phyloP scores from a whole-genome alignment of 1,140 invertebrate genomes.

The Eufriesea mexicana region DNA sequence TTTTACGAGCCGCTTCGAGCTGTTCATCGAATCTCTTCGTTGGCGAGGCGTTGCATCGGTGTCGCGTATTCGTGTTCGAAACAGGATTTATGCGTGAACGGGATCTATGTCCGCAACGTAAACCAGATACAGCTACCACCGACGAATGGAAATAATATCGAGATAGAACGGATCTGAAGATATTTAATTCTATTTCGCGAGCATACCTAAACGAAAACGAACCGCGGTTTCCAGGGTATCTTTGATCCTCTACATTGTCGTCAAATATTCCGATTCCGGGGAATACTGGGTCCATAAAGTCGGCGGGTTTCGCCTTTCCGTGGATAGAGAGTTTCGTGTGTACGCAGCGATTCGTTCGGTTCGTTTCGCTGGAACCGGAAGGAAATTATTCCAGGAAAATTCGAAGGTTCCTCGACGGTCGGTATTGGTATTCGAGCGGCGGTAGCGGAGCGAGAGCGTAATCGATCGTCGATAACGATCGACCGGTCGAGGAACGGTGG shows the following conservation, averaged over 20 bases:
- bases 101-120: not conserved
- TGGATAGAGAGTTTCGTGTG: not conserved
- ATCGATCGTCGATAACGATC: constrained; percentile 17
- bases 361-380: not conserved
- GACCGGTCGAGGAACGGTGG: not conserved
- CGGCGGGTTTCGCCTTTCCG: not conserved
- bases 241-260: not conserved
- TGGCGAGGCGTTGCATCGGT: not conserved
- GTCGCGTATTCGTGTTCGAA: not conserved
- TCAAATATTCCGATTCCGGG: not conserved
- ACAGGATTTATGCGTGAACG: not conserved
- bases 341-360: not conserved
- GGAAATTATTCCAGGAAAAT: not conserved
- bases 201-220: too few relatives aligned
- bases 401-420: not conserved
- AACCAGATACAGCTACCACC: not conserved
- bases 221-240: not conserved
- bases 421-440: not conserved
- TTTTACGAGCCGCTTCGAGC: constrained; percentile 20
- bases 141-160: not conserved
- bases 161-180: not conserved
- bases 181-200: not conserved
- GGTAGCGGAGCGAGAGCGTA: not conserved
- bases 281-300: not conserved
- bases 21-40: not conserved